Evolutionary conservation across 2,113 vertebrate species (phyloP), one percentile per base, ranked within the genome.

Genomic region (Heteronetta atricapilla): DNA sequence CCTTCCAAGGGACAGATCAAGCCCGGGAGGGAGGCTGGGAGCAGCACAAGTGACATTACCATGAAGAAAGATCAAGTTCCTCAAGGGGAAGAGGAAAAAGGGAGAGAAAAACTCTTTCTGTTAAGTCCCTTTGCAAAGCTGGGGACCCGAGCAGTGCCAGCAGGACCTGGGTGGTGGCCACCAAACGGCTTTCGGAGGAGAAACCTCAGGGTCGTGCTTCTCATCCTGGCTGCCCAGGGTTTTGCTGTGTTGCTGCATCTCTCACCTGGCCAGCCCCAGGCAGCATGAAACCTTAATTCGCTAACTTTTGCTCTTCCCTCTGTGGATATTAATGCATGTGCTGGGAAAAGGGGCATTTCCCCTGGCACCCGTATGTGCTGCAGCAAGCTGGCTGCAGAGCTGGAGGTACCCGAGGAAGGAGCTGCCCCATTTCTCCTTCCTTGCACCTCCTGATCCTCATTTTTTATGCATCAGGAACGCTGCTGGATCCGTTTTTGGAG

Each of bases 31-130:
- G 18, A 29, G 26, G 31, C 33, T 68, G 69, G 29, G 31, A 82
- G 46, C 13, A 72, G 1, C 1, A 0, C 0, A 2, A 0, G 0
- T 4, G 46, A 3, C 26, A 0, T 26, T 20, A 11, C 2, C 3
- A 14, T 29, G 42, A 50, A 40, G 0, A 2, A 48, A 17, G 14
- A 72, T 62, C 13, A 29, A 70, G 80, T 21, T 53, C 58, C 31
- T 28, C 2, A 12, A 20, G 38, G 53, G 34, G 1, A 14, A 48
- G 38, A 46, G 67, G 44, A 31, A 15, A 68, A 68, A 22, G 9
- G 29, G 26, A 15, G 13, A 50, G 66, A 10, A 67, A 63, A 14
- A 28, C 7, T 26, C 53, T 44, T 31, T 11, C 2, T 7, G 10
- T 58, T 46, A 64, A 23, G 21, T 14, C 23, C 25, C 9, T 1